phyloP scores from a whole-genome alignment of 2,797 vertebrate genomes.

The Tragopan temminckii region DNA sequence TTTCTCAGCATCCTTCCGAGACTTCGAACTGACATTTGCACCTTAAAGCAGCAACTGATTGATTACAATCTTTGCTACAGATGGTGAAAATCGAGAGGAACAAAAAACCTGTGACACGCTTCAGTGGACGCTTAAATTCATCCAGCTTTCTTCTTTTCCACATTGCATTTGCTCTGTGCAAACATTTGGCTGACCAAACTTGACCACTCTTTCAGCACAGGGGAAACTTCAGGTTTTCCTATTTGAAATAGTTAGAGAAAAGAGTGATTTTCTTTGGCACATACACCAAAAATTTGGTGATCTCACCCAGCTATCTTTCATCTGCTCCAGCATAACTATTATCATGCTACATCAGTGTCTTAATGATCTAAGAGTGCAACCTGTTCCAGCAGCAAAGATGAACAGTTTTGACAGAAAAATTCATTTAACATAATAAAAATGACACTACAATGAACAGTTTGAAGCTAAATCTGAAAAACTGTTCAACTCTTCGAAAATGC shows the following conservation, averaged over 20 bases:
- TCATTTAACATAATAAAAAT: conserved; percentile 1
- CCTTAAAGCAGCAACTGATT: neutral
- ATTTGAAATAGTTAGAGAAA: conserved; percentile 22
- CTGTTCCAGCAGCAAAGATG: neutral
- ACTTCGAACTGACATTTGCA: neutral
- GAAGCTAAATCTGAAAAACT: neutral
- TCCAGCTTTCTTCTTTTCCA: neutral
- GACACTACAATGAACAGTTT: neutral
- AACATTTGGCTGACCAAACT: neutral
- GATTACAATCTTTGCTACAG: neutral
- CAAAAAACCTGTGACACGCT: neutral
- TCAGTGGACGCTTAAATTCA: neutral
- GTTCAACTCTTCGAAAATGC: neutral
- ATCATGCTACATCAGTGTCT: neutral
- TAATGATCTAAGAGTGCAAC: neutral
- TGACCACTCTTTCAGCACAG: neutral
- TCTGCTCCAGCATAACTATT: neutral
- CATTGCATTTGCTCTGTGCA: neutral
- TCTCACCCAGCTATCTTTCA: conserved; percentile 5
- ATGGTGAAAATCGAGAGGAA: conserved; percentile 22
- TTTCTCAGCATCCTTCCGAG: neutral
- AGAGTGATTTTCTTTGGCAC: neutral
- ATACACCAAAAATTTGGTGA: neutral
- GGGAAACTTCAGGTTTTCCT: neutral
- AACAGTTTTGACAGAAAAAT: neutral